Percentiles rank a stretch among this genome's conserved stretches.
phyloP scores from a whole-genome alignment of 2,888 invertebrate species.

The Diarsia brunnea region DNA sequence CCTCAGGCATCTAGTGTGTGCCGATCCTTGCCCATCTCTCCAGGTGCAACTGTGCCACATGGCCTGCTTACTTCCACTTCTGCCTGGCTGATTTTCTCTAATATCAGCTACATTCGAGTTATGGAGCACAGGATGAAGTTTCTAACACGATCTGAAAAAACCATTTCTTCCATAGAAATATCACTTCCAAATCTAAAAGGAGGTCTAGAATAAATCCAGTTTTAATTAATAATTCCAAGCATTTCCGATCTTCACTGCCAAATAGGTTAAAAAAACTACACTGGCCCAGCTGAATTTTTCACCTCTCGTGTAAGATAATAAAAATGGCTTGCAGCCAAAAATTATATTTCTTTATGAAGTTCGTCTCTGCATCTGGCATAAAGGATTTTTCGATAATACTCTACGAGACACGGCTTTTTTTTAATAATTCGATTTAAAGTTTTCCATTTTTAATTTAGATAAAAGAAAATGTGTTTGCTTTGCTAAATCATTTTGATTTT shows the following conservation, averaged over 20 bases:
- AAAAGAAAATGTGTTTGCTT: background rate
- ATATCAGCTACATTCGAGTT: too few relatives aligned
- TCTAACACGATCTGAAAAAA: too few relatives aligned
- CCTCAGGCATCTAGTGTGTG: too few relatives aligned
- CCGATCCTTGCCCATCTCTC: too few relatives aligned
- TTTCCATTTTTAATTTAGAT: background rate
- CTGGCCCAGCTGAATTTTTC: constrained; percentile 28
- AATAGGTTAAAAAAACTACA: constrained; percentile 15
- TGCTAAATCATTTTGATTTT: too few relatives aligned
- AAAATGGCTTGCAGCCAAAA: constrained; percentile 56
- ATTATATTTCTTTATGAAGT: constrained; percentile 48
- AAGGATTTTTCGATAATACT: constrained; percentile 28
- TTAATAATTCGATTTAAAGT: background rate
- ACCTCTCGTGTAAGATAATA: constrained; percentile 42
- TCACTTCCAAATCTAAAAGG: background rate
- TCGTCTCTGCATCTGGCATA: constrained; percentile 37
- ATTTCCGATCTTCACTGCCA: constrained; percentile 16
- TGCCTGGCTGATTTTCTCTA: too few relatives aligned
- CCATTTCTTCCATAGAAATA: background rate
- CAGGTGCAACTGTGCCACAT: too few relatives aligned
- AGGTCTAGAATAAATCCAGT: background rate
- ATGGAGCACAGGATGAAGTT: too few relatives aligned
- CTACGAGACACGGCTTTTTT: background rate
- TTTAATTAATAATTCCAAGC: constrained; percentile 26
- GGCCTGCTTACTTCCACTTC: too few relatives aligned